These are phyloP conservation scores for Hesperia comma DNA, from an alignment of 2,888 invertebrate species.

Conservation along the genomic window DNA sequence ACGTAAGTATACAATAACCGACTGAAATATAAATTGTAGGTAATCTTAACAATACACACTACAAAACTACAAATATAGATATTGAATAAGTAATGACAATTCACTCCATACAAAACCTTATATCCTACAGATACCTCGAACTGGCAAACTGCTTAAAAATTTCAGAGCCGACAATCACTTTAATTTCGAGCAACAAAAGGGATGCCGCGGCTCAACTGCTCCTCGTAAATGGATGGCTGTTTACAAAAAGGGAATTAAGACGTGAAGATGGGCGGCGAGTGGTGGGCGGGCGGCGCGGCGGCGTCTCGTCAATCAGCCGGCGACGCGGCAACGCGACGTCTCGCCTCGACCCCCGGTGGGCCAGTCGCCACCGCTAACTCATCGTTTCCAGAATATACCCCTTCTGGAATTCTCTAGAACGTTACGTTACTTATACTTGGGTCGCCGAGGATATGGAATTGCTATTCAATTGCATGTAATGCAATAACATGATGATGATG, in stretches of 20 bases:
- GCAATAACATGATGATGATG: no score
- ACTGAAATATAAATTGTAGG: no score
- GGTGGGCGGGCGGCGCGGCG: constrained; percentile 43
- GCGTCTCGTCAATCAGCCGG: constrained; percentile 54
- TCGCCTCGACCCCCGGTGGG: constrained; percentile 34
- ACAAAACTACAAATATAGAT: no score
- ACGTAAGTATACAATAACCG: no score
- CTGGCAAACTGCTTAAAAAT: not conserved
- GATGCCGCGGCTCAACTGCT: constrained; percentile 12
- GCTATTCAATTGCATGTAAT: no score
- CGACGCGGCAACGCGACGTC: constrained; percentile 32
- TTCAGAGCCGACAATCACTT: not conserved
- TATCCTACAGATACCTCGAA: not conserved
- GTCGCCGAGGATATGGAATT: no score
- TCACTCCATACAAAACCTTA: no score
- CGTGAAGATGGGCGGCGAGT: constrained; percentile 35
- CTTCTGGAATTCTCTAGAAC: no score
- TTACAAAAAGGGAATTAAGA: constrained; percentile 55
- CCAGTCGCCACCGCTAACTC: constrained; percentile 18
- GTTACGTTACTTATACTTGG: no score
- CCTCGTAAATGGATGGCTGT: constrained; percentile 25
- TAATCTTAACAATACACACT: no score
- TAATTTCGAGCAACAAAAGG: constrained; percentile 9
- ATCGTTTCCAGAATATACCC: no score
- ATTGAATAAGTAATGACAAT: no score